phyloP scores from a whole-genome alignment of 1,140 invertebrate genomes.

The Saccostrea echinata region DNA sequence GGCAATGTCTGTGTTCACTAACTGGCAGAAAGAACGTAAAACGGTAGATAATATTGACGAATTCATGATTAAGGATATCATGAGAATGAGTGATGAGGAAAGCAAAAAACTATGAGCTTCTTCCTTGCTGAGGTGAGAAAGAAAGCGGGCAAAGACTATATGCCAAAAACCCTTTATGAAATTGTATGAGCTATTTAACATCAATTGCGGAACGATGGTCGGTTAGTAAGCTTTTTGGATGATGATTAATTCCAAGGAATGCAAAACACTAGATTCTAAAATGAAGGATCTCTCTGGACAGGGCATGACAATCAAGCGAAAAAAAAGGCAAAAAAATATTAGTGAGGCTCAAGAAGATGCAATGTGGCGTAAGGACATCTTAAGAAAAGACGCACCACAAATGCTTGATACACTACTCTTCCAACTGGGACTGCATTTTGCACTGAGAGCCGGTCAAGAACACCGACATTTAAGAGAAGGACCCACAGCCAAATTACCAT shows the following conservation, averaged over 20 bases:
- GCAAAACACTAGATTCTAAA: background rate
- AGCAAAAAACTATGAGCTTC: background rate
- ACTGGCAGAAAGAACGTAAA: background rate
- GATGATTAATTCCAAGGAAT: background rate
- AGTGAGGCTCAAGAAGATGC: background rate
- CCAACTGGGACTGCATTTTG: conserved; percentile 14
- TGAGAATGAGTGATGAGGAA: background rate
- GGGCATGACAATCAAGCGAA: background rate
- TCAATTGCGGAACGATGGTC: background rate
- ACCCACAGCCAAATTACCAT: background rate
- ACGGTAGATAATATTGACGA: background rate
- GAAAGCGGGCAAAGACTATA: background rate
- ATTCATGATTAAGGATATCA: background rate
- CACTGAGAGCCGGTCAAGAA: conserved; percentile 27
- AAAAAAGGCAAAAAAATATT: background rate
- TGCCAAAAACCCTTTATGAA: background rate
- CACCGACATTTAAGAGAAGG: conserved; percentile 22
- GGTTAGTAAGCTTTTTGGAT: background rate
- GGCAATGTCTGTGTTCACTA: background rate
- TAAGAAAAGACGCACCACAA: background rate
- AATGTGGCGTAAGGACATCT: background rate
- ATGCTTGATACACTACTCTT: conserved; percentile 4
- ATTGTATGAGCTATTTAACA: background rate
- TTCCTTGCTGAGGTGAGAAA: background rate
- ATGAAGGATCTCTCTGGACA: background rate